Percentiles rank a stretch among this genome's conserved stretches.
phyloP scores from a whole-genome alignment of 2,113 vertebrate genomes.

The Tringa solitaria region DNA sequence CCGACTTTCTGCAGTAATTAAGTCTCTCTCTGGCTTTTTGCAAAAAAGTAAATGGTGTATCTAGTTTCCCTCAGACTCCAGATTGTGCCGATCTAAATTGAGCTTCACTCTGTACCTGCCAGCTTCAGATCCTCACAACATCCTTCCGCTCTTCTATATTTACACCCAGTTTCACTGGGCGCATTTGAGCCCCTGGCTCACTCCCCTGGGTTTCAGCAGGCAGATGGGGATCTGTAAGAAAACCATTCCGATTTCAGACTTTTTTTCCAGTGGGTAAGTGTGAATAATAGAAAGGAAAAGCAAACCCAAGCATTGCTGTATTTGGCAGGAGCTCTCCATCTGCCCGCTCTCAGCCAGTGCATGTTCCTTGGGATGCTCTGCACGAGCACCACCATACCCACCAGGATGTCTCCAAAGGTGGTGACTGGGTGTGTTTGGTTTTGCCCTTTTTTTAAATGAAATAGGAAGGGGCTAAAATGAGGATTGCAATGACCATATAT shows the following conservation, averaged over 20 bases:
- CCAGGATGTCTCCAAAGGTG: fast-evolving
- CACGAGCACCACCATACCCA: fast-evolving
- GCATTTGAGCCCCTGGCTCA: neutral
- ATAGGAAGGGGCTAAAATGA: neutral
- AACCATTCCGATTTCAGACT: neutral
- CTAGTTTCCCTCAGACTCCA: neutral
- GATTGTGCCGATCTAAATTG: neutral
- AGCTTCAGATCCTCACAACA: neutral
- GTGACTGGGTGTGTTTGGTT: neutral
- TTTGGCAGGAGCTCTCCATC: neutral
- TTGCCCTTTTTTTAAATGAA: neutral
- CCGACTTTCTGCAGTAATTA: neutral
- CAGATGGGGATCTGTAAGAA: neutral
- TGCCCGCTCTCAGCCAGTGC: fast-evolving
- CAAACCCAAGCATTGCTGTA: neutral
- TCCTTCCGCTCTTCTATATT: neutral
- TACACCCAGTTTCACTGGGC: fast-evolving
- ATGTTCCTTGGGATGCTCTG: neutral
- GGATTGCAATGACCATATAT: neutral
- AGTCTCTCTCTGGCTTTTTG: neutral
- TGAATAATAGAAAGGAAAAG: neutral
- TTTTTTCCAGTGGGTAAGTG: neutral
- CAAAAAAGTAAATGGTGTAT: neutral
- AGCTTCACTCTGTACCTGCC: neutral
- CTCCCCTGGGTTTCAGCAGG: neutral